Conservation (phyloP, 2,888 invertebrate genomes). For the Protodeltote pygarga region DNA sequence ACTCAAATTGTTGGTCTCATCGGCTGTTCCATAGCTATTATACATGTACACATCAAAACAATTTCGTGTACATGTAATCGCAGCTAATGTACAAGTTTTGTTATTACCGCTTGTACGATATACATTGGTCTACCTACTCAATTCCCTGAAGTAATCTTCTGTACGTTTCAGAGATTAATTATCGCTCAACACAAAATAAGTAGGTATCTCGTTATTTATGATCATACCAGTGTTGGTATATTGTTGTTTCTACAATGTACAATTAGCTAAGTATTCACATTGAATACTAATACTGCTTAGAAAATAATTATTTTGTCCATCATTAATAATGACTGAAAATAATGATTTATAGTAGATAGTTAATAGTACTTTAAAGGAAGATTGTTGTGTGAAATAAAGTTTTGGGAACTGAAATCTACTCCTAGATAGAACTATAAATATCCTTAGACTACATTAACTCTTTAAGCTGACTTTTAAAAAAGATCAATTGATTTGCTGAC, state of each 20-base stretch:
- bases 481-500: too few relatives aligned
- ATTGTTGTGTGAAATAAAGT: too few relatives aligned
- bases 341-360: too few relatives aligned
- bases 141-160: conserved; percentile 46
- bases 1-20: too few relatives aligned
- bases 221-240: conserved; percentile 13
- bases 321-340: too few relatives aligned
- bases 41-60: neutral
- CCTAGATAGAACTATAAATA: too few relatives aligned
- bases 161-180: conserved; percentile 41
- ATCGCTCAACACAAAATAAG: conserved; percentile 29
- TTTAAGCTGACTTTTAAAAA: too few relatives aligned
- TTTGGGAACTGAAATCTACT: too few relatives aligned
- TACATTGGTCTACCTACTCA: conserved; percentile 27
- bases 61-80: neutral
- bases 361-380: too few relatives aligned
- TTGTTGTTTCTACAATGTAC: conserved; percentile 4
- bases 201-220: conserved; percentile 28
- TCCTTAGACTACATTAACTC: too few relatives aligned
- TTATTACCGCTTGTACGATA: conserved; percentile 19
- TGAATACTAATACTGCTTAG: neutral
- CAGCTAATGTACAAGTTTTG: conserved; percentile 32
- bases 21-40: too few relatives aligned
- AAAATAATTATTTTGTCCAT: too few relatives aligned
- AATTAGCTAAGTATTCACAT: neutral